Base-by-base conservation (phyloP, 1,140 invertebrate species). In the Pseudomyrmex pallidus region DNA sequence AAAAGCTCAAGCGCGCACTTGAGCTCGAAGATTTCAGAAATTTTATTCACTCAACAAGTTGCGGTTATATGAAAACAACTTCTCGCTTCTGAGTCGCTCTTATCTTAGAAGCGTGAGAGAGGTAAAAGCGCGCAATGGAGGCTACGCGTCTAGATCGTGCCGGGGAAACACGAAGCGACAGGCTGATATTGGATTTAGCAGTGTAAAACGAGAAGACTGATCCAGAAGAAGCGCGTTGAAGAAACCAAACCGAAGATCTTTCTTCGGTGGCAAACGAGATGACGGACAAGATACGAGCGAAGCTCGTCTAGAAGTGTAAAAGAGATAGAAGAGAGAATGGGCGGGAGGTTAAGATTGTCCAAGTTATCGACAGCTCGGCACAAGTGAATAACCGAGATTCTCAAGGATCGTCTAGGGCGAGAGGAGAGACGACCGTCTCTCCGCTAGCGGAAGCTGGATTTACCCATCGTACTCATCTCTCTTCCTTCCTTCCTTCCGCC, bases 311-410 rank as follows among this genome's bases (percentile, higher is more conserved):
- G 87, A 72, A 80, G 54, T 61, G 68, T n/a, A 70, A 86, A 87
- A 87, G 76, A 74, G 35, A 72, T 67, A 66, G 17, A 63, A 85
- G 35, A 5, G 5, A 35, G 76, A 85, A 50, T 54, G 74, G 67
- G 52, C n/a, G 48, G 52, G 35, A 35, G 48, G 84, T 59, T 72
- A 50, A 72, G 68, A 50, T 66, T 68, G 74, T 59, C 80, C 78
- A 54, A 85, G 77, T 88, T 88, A 88, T 83, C 73, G 87, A 88
- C 84, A 85, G 66, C 35, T 54, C 52, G 57, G 73, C 70, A 46
- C 80, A 54, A 89, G 85, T 87, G 89, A 90, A 90, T 89, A 89
- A 90, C 84, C 64, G 80, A 82, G 66, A 64, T 80, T 86, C 62
- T 59, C 63, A 54, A 61, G 74, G 73, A 83, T 83, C 68, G 57